A percentile compares a stretch with the other conserved stretches of the same genome.
Conservation (phyloP, 37 sponge, comb jelly and placozoan species). For the Crambe crambe region DNA sequence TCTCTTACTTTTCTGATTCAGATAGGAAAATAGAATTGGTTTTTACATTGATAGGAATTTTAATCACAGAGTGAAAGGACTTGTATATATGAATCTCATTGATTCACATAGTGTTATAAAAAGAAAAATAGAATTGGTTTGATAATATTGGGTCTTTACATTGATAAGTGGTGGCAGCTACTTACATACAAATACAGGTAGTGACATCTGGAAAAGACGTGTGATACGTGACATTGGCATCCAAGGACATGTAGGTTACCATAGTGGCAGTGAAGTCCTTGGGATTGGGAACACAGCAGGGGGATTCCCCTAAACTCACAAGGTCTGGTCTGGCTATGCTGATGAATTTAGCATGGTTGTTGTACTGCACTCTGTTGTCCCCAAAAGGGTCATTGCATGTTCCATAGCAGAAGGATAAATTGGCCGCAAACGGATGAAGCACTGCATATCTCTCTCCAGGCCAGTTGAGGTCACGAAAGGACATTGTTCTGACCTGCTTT, state of each 20-base stretch:
- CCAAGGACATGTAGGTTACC: background rate
- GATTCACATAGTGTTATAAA: too few species aligned
- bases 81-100: too few species aligned
- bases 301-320: background rate
- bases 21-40: too few species aligned
- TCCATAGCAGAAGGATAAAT: constrained; percentile 29
- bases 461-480: constrained; percentile 5
- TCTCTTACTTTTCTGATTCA: too few species aligned
- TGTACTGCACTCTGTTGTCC: background rate
- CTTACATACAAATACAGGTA: background rate
- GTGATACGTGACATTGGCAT: background rate
- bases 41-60: too few species aligned
- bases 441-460: background rate
- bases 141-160: too few species aligned
- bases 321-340: background rate
- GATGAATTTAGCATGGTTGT: constrained; percentile 2
- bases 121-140: too few species aligned
- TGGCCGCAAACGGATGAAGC: background rate
- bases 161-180: too few species aligned
- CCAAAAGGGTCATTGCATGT: constrained; percentile 7
- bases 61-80: too few species aligned
- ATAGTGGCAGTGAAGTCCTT: background rate
- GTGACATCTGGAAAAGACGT: background rate
- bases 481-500: background rate
- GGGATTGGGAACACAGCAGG: constrained; percentile 33